Evolutionary conservation across 2,113 vertebrate species (phyloP).

Genomic region (Ceyx cyanopectus): DNA sequence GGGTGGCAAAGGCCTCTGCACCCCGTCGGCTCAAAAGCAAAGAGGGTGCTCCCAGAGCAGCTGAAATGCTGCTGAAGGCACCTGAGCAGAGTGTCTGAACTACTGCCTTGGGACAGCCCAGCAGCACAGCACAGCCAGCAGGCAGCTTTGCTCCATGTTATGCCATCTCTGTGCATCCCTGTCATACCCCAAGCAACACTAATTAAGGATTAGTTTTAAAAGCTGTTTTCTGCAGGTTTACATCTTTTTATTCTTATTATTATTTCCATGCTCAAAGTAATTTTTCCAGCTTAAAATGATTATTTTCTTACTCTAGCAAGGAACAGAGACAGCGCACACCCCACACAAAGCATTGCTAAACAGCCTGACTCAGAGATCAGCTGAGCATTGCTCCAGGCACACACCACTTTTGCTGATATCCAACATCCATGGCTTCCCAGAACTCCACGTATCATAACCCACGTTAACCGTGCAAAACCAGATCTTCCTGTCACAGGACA

Average conservation of each 20-base stretch:
- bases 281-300: background rate
- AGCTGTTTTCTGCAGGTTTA: background rate
- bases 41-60: background rate
- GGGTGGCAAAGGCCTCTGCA: background rate
- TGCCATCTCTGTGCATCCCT: background rate
- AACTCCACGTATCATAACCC: background rate
- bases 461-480: background rate
- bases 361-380: background rate
- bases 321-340: background rate
- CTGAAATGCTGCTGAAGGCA: background rate
- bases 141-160: background rate
- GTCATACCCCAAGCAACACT: background rate
- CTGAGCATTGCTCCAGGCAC: background rate
- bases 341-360: background rate
- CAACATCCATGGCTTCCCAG: background rate
- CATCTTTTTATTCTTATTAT: background rate
- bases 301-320: background rate
- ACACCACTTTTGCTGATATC: background rate
- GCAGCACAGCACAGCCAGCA: fast-evolving
- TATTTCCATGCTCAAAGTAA: background rate
- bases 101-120: background rate
- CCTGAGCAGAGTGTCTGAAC: background rate
- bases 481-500: background rate
- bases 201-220: background rate
- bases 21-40: background rate